These are phyloP conservation scores for Myotis brandtii DNA, from an alignment of 2,113 vertebrate species.

Conservation along the genomic window DNA sequence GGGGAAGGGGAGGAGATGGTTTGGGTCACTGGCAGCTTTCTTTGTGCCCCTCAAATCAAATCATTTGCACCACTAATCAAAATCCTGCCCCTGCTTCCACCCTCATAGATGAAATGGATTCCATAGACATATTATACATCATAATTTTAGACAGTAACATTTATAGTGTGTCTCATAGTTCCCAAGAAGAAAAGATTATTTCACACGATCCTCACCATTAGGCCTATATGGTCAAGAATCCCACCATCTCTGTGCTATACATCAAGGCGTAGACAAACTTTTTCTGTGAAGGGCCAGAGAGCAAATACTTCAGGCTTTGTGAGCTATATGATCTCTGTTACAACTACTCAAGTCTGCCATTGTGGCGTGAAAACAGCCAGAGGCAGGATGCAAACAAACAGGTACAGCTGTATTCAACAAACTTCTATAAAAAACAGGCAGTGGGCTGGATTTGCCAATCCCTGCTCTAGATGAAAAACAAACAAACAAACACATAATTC, in stretches of 20 bases:
- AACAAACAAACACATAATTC: not conserved
- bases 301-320: not conserved
- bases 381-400: not conserved
- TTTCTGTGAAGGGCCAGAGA: not conserved
- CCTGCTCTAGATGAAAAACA: not conserved
- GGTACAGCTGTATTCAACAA: not conserved
- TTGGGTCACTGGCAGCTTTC: not conserved
- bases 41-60: not conserved
- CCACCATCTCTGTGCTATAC: not conserved
- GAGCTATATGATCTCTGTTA: not conserved
- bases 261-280: not conserved
- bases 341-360: not conserved
- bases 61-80: not conserved
- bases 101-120: not conserved
- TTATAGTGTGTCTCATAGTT: not conserved
- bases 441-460: not conserved
- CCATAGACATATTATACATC: not conserved
- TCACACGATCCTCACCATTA: not conserved
- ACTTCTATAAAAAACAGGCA: conserved; percentile 39
- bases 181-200: not conserved
- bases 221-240: not conserved
- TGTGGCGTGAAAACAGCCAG: not conserved
- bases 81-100: not conserved
- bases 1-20: not conserved
- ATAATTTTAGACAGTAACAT: not conserved